Evolutionary conservation across 2,888 invertebrate species (phyloP), one percentile per base, ranked within the genome.

Genomic region (Galerucella calmariensis): DNA sequence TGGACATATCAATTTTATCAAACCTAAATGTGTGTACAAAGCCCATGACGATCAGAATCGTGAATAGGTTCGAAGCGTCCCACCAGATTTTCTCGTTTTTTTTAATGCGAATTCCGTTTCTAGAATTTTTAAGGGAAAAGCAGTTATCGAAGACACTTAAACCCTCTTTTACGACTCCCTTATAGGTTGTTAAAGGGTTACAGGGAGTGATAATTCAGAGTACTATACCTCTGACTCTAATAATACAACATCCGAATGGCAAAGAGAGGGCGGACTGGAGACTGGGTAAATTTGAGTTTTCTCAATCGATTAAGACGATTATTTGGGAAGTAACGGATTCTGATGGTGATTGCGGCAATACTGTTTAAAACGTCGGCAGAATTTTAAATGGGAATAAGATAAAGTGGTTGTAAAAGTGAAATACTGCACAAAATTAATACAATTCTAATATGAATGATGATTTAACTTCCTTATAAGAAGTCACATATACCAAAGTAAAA

Each of bases 161-260:
- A 86, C 85, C 84, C 84, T 80, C 84, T 85, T 87, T 88, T 88
- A 88, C 88, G 86, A 85, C 85, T 86, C 88, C 87, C 88, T 84
- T 84, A 87, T 86, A 87, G 87, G 85, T 84, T 85, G 87, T 88
- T 87, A 88, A 88, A 88, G 87, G 87, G 88, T 88, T 88, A 86
- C 85, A 80, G 80, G 81, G 84, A 84, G 85, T 85, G 85, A 87
- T 87, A 87, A 87, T 87, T 87, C 85, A 86, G 82, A 82, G 83
- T 83, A 83, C 80, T 81, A 79, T 83, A 82, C 83, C 82, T 82
- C 81, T 79, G 81, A 80, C 82, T 82, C 81, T 81, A 80, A 79
- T 79, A 79, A 81, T 80, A 79, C 77, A 79, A 77, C 78, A 78
- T 76, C 77, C 75, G 80, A 81, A 81, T 81, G 78, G 75, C 79